Evolutionary conservation across 2,113 vertebrate genomes (phyloP).

Genomic region (Mohoua ochrocephala): DNA sequence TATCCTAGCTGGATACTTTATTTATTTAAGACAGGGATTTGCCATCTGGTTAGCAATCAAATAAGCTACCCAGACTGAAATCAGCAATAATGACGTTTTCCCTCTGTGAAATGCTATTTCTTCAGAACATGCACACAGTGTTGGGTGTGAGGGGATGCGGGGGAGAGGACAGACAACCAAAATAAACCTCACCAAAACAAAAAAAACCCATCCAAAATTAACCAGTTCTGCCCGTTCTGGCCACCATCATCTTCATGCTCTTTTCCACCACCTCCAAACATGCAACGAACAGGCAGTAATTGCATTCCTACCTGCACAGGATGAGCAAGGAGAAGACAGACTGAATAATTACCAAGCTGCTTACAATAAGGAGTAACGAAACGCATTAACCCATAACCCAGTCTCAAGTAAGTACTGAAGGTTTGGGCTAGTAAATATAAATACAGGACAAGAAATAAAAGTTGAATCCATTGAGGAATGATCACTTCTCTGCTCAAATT

Average conservation of each 20-base stretch:
- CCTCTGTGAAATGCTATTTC: background rate
- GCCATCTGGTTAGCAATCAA: background rate
- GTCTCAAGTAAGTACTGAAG: background rate
- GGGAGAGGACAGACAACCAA: background rate
- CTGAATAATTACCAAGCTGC: background rate
- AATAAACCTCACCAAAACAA: background rate
- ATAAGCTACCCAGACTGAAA: background rate
- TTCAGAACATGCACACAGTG: background rate
- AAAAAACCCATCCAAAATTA: background rate
- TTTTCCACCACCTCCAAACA: background rate
- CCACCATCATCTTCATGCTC: background rate
- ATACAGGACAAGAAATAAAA: background rate
- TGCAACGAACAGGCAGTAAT: accelerated
- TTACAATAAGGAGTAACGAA: background rate
- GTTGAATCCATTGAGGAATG: background rate
- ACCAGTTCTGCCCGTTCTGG: background rate
- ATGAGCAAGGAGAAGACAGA: background rate
- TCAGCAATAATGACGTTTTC: background rate
- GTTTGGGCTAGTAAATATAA: background rate
- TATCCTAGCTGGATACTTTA: background rate
- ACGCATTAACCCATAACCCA: background rate
- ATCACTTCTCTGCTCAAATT: background rate
- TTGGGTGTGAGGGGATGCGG: background rate
- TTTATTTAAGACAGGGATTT: background rate
- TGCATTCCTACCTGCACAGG: background rate